Evolutionary conservation across 2,888 invertebrate genomes (phyloP), one percentile per base, ranked within the genome.

Genomic region (Coelopa pilipes): DNA sequence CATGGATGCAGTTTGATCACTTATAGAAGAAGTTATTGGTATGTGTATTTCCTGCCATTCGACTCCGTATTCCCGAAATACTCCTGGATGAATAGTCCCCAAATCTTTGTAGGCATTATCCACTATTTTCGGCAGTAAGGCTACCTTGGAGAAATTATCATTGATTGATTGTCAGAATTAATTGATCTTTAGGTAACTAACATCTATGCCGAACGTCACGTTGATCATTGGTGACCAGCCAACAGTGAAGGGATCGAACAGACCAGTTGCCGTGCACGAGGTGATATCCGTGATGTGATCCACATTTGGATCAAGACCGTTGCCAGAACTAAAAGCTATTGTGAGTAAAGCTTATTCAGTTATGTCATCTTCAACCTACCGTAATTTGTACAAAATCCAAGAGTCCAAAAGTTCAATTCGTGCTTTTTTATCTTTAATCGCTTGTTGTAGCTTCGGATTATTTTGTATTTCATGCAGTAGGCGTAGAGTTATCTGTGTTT

Each of bases 191-290:
- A 17, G 19, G 10, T 19, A 21, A 24, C 11, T 19, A 3, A 86
- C 86, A 78, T 87, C 82, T 17, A 98, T 91, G 74, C 91, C 91
- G 80, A 97, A 91, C 49, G 96, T 83, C 17, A 90, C 12, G 92
- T 91, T 90, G 92, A 92, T 10, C 88, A 89, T 59, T 17, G 82
- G 78, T 0, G 95, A 94, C 97, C 98, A 99, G 76, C 92, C 89
- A 89, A 95, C 90, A 76, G 93, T 92, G 86, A 96, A 99, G 0
- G 98, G 97, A 87, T 99, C 98, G 86, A 91, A 99, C 81, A 99
- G 90, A 1, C 97, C 98, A 0, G 98, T 97, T 1, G 96, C 93
- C 50, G 96, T 94, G 1, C 96, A 96, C 79, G 93, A 95, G 0
- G 96, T 95, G n/a, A 93, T 92, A 84, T 99, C 99, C 0, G 95